Evolutionary conservation across 1,140 invertebrate species (phyloP).

Genomic region (Maniola jurtina): DNA sequence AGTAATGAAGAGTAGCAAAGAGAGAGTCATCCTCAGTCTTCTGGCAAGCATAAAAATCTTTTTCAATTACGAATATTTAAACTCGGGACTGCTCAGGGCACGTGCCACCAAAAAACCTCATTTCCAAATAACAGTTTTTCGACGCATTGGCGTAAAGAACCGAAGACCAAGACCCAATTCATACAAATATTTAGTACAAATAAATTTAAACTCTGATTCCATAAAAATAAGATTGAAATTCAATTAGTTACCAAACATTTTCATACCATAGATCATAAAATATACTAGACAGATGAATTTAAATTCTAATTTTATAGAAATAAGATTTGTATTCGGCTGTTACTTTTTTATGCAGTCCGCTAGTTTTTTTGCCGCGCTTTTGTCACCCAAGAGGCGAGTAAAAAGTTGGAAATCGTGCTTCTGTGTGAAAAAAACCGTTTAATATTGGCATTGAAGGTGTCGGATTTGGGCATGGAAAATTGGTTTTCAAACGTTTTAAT

Average conservation of each 20-base stretch:
- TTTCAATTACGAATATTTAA: slow-evolving; percentile 17
- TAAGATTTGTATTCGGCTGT: background rate
- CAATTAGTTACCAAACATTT: background rate
- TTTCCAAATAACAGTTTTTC: slow-evolving; percentile 59
- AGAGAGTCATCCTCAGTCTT: too few species aligned
- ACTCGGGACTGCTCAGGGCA: slow-evolving; percentile 31
- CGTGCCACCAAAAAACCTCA: slow-evolving; percentile 50
- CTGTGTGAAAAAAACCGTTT: slow-evolving; percentile 63
- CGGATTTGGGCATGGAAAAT: slow-evolving; percentile 66
- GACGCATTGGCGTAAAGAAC: slow-evolving; percentile 55
- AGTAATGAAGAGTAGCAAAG: too few species aligned
- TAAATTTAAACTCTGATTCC: background rate
- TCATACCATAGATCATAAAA: background rate
- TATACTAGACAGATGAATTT: background rate
- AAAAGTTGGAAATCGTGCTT: slow-evolving; percentile 74
- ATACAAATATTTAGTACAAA: background rate
- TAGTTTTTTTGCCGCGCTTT: slow-evolving; percentile 58
- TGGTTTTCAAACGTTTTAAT: slow-evolving; percentile 44
- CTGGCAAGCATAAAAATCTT: too few species aligned
- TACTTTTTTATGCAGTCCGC: slow-evolving; percentile 10
- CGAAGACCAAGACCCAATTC: slow-evolving; percentile 55
- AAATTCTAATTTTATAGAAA: background rate
- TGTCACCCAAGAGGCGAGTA: slow-evolving; percentile 64
- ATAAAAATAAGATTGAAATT: slow-evolving; percentile 6
- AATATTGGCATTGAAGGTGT: slow-evolving; percentile 65